Evolutionary conservation across 2,113 vertebrate species (phyloP).

Genomic region (Axis porcinus): DNA sequence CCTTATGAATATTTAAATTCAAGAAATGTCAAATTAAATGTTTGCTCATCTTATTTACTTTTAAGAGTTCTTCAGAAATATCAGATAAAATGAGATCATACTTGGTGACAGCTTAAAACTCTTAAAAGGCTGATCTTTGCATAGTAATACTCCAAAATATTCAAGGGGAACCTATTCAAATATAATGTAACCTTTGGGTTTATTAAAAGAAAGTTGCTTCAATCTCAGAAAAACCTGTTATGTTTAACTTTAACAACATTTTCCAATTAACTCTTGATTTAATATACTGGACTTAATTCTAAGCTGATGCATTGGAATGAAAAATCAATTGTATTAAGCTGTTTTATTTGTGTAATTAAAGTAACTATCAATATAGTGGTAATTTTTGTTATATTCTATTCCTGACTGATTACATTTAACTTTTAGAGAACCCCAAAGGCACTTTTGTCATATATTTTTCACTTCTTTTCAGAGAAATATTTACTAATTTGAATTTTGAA

Average conservation of each 20-base stretch:
- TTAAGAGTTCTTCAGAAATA: slow-evolving; percentile 77
- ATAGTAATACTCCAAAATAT: slow-evolving; percentile 69
- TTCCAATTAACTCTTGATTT: slow-evolving; percentile 31
- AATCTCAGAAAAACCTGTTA: neutral
- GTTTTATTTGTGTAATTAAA: slow-evolving; percentile 12
- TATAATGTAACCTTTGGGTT: neutral
- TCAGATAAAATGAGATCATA: slow-evolving; percentile 62
- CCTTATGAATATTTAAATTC: slow-evolving; percentile 75
- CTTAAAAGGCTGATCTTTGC: slow-evolving; percentile 60
- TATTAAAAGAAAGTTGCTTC: neutral
- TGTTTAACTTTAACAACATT: slow-evolving; percentile 5
- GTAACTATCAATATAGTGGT: neutral
- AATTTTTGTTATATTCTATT: neutral
- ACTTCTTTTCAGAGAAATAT: neutral
- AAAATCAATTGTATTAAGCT: neutral
- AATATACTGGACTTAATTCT: neutral
- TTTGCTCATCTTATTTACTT: slow-evolving; percentile 64
- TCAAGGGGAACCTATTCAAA: neutral
- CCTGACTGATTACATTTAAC: neutral
- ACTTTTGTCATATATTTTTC: neutral
- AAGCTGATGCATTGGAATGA: neutral
- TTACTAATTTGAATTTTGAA: neutral
- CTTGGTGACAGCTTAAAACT: slow-evolving; percentile 40
- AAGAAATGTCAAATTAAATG: slow-evolving; percentile 74
- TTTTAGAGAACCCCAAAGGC: neutral